Percentiles rank a stretch among this genome's conserved stretches.
These are phyloP conservation scores for Pheosia tremula DNA, from an alignment of 2,888 invertebrate genomes.

Conservation along the genomic window DNA sequence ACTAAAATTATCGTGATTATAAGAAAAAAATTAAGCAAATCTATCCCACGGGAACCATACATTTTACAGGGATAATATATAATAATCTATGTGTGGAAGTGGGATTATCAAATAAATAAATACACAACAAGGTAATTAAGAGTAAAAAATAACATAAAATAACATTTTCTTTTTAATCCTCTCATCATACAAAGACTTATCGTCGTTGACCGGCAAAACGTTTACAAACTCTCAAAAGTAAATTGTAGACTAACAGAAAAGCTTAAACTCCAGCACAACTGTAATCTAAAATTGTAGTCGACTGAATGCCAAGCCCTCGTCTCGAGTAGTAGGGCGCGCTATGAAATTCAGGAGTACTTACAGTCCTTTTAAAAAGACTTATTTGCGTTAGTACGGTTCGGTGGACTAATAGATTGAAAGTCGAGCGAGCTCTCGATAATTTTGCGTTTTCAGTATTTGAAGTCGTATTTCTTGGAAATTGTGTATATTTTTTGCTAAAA, in stretches of 20 bases:
- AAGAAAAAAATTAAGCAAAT: too few relatives aligned
- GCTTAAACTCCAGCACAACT: constrained; percentile 3
- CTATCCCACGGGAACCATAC: too few relatives aligned
- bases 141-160: not conserved
- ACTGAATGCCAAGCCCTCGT: not conserved
- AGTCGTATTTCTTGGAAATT: not conserved
- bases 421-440: not conserved
- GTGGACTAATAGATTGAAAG: constrained; percentile 6
- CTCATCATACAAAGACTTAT: not conserved
- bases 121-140: too few relatives aligned
- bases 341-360: constrained; percentile 8
- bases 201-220: not conserved
- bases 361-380: constrained; percentile 11
- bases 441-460: not conserved
- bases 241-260: not conserved
- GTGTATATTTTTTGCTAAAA: not conserved
- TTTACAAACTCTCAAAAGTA: not conserved
- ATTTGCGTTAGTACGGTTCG: constrained; percentile 8
- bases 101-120: too few relatives aligned
- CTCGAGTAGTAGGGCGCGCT: not conserved
- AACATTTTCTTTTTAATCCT: not conserved
- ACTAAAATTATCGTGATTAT: too few relatives aligned
- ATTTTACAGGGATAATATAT: too few relatives aligned
- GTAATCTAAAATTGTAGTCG: constrained; percentile 4
- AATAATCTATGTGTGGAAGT: too few relatives aligned